Conservation (phyloP, 2,888 invertebrate genomes). For the Himalopsyche japonica region DNA sequence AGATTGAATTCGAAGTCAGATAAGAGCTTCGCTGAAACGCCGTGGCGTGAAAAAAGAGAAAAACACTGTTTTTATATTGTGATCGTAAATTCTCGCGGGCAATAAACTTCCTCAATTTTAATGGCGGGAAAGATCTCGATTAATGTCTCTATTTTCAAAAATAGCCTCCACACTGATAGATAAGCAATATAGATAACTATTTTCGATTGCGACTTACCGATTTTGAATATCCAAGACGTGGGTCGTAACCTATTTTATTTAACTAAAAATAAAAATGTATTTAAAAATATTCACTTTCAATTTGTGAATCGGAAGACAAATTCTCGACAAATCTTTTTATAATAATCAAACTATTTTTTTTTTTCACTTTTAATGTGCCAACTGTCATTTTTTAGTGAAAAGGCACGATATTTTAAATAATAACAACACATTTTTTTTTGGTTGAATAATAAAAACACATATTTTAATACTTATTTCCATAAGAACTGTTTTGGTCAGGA, state of each 20-base stretch:
- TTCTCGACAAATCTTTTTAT: no score
- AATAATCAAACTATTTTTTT: no score
- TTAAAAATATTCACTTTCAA: no score
- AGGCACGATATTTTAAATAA: no score
- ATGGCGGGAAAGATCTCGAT: conserved; percentile 6
- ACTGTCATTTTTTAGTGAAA: no score
- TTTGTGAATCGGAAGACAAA: no score
- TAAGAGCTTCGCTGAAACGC: background rate
- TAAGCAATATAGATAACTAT: conserved; percentile 11
- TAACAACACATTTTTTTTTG: no score
- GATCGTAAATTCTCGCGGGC: conserved; percentile 24
- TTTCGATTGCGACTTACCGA: background rate
- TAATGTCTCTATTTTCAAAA: conserved; percentile 34
- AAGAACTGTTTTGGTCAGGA: no score
- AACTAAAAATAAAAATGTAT: no score
- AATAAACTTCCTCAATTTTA: conserved; percentile 31
- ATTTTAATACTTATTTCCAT: no score
- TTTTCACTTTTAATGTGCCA: no score
- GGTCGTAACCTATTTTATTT: background rate
- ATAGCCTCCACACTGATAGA: conserved; percentile 23
- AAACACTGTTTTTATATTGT: background rate
- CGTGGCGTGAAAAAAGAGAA: background rate
- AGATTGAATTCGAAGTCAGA: background rate
- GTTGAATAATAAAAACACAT: no score
- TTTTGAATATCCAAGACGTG: background rate